These are phyloP conservation scores for Rhinolophus sinicus DNA, from an alignment of 2,113 vertebrate genomes.

Conservation along the genomic window DNA sequence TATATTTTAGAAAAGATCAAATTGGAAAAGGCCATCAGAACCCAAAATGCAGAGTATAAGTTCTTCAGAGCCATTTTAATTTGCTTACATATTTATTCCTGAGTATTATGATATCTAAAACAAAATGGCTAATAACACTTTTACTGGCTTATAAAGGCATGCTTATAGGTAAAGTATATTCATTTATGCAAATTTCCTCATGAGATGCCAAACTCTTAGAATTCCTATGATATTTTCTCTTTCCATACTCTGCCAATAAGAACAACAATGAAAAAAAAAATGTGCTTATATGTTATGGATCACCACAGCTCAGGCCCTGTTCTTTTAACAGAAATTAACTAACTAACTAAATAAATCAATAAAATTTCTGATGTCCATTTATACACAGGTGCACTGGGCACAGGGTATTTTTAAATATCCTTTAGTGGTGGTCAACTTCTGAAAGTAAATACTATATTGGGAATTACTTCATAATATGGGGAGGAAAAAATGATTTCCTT, in stretches of 20 bases:
- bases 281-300: background rate
- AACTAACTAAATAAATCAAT: background rate
- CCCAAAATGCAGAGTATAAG: background rate
- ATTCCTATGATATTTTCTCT: background rate
- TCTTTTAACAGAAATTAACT: background rate
- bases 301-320: background rate
- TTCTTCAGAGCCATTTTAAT: background rate
- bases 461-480: background rate
- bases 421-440: background rate
- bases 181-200: background rate
- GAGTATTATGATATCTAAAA: background rate
- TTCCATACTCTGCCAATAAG: background rate
- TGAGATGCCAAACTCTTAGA: background rate
- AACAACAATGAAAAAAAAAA: background rate
- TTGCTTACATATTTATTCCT: background rate
- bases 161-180: background rate
- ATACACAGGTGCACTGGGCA: background rate
- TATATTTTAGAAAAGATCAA: background rate
- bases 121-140: background rate
- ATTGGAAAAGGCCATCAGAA: background rate
- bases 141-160: background rate
- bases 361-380: background rate
- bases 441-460: background rate
- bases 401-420: background rate
- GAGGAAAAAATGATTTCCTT: background rate